Percentiles rank a stretch among this genome's conserved stretches.
These are phyloP conservation scores for Magallana ariakensis DNA, from an alignment of 1,140 invertebrate genomes.

Conservation along the genomic window DNA sequence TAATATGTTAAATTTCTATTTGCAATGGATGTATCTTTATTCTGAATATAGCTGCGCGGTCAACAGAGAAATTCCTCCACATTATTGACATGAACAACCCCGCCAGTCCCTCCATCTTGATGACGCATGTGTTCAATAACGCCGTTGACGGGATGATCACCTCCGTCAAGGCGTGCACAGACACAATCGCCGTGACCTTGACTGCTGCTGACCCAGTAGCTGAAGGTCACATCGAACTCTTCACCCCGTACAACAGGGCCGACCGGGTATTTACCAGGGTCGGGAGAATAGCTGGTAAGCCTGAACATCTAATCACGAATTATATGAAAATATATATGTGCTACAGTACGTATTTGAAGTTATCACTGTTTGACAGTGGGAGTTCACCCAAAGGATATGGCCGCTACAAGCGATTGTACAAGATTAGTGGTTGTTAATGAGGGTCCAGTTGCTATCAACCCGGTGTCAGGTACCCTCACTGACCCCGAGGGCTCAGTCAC, in stretches of 20 bases:
- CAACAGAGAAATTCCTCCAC: conserved; percentile 33
- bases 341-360: background rate
- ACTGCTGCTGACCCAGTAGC: background rate
- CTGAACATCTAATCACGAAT: background rate
- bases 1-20: no score
- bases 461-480: background rate
- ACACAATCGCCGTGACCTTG: conserved; percentile 46
- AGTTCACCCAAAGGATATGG: conserved; percentile 29
- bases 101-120: conserved; percentile 23
- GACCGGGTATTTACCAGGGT: background rate
- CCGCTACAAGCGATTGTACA: conserved; percentile 42
- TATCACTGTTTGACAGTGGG: conserved; percentile 40
- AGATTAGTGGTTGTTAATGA: conserved; percentile 52
- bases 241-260: conserved; percentile 33
- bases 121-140: conserved; percentile 40
- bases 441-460: conserved; percentile 16
- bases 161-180: conserved; percentile 36
- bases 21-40: no score
- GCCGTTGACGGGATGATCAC: conserved; percentile 40
- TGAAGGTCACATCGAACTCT: conserved; percentile 47
- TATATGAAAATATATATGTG: background rate
- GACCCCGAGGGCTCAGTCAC: conserved; percentile 28
- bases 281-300: conserved; percentile 34
- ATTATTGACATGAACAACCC: conserved; percentile 46
- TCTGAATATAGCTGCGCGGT: background rate